Percentiles rank a stretch among this genome's conserved stretches.
These are phyloP conservation scores for Drosophila tripunctata DNA, from an alignment of 2,888 invertebrate genomes.

Conservation along the genomic window DNA sequence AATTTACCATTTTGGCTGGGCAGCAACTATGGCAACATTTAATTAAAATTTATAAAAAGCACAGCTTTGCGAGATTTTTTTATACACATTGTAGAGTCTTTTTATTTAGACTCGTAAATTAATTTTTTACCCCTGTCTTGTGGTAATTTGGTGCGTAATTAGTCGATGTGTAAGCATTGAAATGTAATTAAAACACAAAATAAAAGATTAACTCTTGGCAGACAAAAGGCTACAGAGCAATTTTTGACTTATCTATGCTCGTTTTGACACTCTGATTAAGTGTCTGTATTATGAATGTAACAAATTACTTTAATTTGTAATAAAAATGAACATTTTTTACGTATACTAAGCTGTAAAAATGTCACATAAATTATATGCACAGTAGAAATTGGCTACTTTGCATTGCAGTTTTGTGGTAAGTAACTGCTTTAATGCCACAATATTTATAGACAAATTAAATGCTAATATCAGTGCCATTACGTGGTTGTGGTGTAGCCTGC, in stretches of 20 bases:
- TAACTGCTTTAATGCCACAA: not conserved
- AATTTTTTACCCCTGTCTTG: constrained; percentile 1
- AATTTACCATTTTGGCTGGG: constrained; percentile 41
- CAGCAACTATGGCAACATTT: constrained; percentile 70
- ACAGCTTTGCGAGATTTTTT: constrained; percentile 26
- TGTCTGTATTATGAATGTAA: too few species aligned
- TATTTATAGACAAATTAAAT: not conserved
- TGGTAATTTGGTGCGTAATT: not conserved
- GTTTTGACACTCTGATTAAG: too few species aligned
- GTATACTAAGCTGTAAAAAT: too few species aligned
- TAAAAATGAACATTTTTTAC: too few species aligned
- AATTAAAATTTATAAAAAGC: constrained; percentile 57
- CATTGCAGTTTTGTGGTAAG: not conserved
- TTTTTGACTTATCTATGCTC: too few species aligned
- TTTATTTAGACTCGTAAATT: constrained; percentile 20
- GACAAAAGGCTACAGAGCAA: too few species aligned
- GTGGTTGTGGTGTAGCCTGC: not conserved
- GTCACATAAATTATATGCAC: too few species aligned
- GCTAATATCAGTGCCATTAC: not conserved
- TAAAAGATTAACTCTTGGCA: not conserved
- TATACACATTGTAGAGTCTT: constrained; percentile 22
- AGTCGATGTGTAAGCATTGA: not conserved
- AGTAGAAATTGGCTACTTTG: too few species aligned
- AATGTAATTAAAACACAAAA: constrained; percentile 15
- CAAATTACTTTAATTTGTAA: too few species aligned